A percentile compares a stretch with the other conserved stretches of the same genome.
Conservation (phyloP, 2,113 vertebrate genomes). For the Nerophis ophidion region DNA sequence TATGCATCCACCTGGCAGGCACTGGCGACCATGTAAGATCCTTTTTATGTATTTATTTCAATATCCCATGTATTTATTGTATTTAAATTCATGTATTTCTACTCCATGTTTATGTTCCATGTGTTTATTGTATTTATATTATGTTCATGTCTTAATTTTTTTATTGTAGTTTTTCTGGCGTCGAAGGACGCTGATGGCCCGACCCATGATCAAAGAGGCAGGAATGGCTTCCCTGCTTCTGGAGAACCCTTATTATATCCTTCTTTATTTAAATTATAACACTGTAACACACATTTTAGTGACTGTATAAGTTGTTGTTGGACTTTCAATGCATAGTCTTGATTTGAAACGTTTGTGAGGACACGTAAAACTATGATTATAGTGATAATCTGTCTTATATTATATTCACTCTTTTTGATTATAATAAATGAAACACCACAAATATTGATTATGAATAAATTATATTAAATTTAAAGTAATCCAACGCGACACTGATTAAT, state of each 20-base stretch:
- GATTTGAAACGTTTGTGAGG: no score
- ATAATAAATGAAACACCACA: no score
- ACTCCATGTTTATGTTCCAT: constrained; percentile 2
- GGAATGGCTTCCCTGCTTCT: constrained; percentile 90
- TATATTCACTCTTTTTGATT: no score
- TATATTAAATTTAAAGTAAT: no score
- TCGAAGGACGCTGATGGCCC: constrained; percentile 88
- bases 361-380: no score
- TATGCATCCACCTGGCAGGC: constrained; percentile 94
- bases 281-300: no score
- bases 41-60: neutral
- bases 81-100: neutral
- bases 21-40: constrained; percentile 93
- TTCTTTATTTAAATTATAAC: constrained; percentile 44
- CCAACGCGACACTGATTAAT: no score
- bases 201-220: constrained; percentile 95
- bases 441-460: no score
- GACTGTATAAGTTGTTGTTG: no score
- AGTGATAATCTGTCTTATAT: no score
- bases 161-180: constrained; percentile 88
- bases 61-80: constrained; percentile 22
- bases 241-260: constrained; percentile 99
- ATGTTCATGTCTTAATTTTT: constrained; percentile 1
- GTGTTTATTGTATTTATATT: constrained; percentile 19
- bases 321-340: no score